A percentile compares a stretch with the other conserved stretches of the same genome.
These are phyloP conservation scores for Bombylius discolor DNA, from an alignment of 2,888 invertebrate species.

Conservation along the genomic window DNA sequence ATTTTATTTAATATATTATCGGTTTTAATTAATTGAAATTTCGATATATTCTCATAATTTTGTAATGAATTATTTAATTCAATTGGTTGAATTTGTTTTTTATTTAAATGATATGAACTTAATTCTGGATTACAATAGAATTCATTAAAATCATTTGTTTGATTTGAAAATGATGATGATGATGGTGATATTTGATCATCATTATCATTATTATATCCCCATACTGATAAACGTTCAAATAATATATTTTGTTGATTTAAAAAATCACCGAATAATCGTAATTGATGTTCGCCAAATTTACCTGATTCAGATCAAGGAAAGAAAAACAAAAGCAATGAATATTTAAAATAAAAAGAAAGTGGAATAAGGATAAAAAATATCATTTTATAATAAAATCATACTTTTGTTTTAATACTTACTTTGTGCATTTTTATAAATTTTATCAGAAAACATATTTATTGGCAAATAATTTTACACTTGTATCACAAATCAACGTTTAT, in stretches of 20 bases:
- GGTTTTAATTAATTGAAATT: conserved; percentile 61
- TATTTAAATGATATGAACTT: background rate
- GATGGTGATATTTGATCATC: conserved; percentile 3
- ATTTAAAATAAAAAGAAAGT: background rate
- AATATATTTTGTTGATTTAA: conserved; percentile 21
- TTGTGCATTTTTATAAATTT: background rate
- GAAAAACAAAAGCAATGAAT: no score
- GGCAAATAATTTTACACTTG: no score
- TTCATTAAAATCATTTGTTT: background rate
- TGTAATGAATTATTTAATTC: conserved; percentile 18
- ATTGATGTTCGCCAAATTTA: conserved; percentile 28
- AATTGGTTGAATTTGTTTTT: conserved; percentile 15
- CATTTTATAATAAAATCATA: background rate
- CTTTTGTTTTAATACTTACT: background rate
- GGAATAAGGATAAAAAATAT: background rate
- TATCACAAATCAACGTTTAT: no score
- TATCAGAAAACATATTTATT: background rate
- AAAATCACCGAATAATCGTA: conserved; percentile 27
- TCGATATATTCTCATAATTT: conserved; percentile 45
- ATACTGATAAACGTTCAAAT: background rate
- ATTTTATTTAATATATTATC: conserved; percentile 72
- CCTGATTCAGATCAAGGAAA: conserved; percentile 12
- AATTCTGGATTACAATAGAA: background rate
- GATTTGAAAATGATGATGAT: background rate
- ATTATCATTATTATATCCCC: background rate